These are phyloP conservation scores for Anabacerthia variegaticeps DNA, from an alignment of 2,797 vertebrate species.

Conservation along the genomic window DNA sequence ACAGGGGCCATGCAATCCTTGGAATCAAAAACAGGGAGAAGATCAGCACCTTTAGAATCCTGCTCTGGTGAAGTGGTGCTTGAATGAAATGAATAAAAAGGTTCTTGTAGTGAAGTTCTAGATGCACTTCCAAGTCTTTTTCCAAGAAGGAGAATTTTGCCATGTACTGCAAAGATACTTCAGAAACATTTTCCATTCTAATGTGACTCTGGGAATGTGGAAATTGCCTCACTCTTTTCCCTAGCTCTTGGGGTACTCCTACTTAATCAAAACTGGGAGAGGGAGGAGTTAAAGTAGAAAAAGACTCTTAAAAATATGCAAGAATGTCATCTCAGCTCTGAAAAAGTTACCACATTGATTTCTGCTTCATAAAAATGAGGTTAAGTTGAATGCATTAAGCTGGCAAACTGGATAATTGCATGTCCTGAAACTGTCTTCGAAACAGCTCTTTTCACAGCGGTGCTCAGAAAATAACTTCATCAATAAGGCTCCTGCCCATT, in stretches of 20 bases:
- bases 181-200: background rate
- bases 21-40: background rate
- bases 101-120: background rate
- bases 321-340: conserved; percentile 14
- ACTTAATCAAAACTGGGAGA: background rate
- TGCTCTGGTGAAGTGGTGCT: background rate
- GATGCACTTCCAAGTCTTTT: background rate
- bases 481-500: conserved; percentile 37
- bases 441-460: conserved; percentile 58
- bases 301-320: conserved; percentile 15
- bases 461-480: conserved; percentile 64
- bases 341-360: conserved; percentile 54
- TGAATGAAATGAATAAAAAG: background rate
- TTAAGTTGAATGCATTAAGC: conserved; percentile 70
- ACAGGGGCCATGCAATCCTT: background rate
- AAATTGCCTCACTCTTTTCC: background rate
- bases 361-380: conserved; percentile 51
- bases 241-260: background rate
- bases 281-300: background rate
- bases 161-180: background rate
- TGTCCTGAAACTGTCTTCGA: conserved; percentile 62
- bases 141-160: background rate
- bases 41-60: background rate
- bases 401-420: conserved; percentile 65
- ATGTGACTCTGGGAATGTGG: background rate